Evolutionary conservation across 2,888 invertebrate genomes (phyloP).

Genomic region (Ennomos fuscantarius): DNA sequence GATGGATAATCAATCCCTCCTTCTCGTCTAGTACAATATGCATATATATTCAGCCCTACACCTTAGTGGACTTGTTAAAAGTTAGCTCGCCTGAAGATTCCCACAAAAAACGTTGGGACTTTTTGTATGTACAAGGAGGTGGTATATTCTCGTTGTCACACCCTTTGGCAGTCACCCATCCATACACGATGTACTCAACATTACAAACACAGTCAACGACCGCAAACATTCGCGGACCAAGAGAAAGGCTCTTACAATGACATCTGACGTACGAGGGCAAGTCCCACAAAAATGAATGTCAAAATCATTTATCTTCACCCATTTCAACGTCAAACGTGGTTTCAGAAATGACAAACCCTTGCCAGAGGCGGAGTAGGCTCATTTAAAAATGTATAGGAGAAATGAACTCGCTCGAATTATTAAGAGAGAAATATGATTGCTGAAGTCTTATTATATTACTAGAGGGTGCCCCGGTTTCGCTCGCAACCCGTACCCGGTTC

Average conservation of each 20-base stretch:
- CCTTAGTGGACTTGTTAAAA: neutral
- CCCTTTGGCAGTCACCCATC: too few relatives aligned
- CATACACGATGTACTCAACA: neutral
- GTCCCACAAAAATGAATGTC: conserved; percentile 18
- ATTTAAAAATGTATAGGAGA: conserved; percentile 17
- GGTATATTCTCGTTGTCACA: too few relatives aligned
- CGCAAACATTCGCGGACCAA: conserved; percentile 2
- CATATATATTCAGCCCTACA: neutral
- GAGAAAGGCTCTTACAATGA: conserved; percentile 12
- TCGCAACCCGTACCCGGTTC: too few relatives aligned
- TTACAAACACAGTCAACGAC: neutral
- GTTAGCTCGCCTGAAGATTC: too few relatives aligned
- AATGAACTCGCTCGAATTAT: too few relatives aligned
- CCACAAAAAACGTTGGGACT: too few relatives aligned
- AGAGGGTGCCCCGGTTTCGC: too few relatives aligned
- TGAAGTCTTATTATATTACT: too few relatives aligned
- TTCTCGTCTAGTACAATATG: too few relatives aligned
- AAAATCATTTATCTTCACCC: conserved; percentile 24
- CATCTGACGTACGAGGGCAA: conserved; percentile 7
- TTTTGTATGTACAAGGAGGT: too few relatives aligned
- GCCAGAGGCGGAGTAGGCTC: conserved; percentile 12
- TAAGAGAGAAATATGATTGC: too few relatives aligned
- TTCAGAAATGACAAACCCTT: conserved; percentile 27
- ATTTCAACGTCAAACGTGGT: conserved; percentile 22
- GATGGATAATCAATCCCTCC: too few relatives aligned